Conservation (phyloP, 2,888 invertebrate genomes). For the Myopa tessellatipennis region DNA sequence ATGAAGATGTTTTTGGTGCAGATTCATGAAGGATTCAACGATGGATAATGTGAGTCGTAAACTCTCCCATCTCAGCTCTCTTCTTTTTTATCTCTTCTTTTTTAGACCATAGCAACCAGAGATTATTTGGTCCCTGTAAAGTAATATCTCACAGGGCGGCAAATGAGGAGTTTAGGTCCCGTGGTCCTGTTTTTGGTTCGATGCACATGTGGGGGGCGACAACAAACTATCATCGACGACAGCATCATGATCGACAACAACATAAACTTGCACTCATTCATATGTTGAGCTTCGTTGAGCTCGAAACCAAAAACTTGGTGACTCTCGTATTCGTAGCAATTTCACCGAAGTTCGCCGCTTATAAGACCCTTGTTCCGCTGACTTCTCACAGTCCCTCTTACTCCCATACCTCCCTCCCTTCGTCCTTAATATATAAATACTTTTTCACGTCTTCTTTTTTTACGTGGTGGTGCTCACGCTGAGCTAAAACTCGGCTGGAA, state of each 20-base stretch:
- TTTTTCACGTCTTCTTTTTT: background rate
- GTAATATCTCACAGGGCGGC: background rate
- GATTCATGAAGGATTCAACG: no score
- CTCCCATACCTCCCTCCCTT: no score
- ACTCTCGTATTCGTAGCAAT: background rate
- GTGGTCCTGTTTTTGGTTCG: background rate
- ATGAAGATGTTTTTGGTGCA: no score
- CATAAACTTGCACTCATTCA: constrained; percentile 64
- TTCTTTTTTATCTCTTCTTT: no score
- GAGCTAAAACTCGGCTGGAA: constrained; percentile 4
- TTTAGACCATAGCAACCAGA: no score
- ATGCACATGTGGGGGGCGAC: constrained; percentile 33
- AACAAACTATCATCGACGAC: constrained; percentile 51
- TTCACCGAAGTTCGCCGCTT: background rate
- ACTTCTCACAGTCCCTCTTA: background rate
- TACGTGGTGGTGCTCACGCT: background rate
- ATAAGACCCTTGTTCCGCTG: background rate
- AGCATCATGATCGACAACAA: constrained; percentile 61
- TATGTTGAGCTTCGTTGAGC: constrained; percentile 6
- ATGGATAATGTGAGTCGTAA: no score
- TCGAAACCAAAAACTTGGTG: background rate
- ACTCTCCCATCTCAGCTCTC: no score
- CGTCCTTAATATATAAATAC: background rate
- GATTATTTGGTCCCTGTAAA: no score
- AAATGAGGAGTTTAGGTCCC: background rate